Percentiles rank a stretch among this genome's conserved stretches.
phyloP scores from a whole-genome alignment of 2,797 vertebrate genomes.

The Trachops cirrhosus region DNA sequence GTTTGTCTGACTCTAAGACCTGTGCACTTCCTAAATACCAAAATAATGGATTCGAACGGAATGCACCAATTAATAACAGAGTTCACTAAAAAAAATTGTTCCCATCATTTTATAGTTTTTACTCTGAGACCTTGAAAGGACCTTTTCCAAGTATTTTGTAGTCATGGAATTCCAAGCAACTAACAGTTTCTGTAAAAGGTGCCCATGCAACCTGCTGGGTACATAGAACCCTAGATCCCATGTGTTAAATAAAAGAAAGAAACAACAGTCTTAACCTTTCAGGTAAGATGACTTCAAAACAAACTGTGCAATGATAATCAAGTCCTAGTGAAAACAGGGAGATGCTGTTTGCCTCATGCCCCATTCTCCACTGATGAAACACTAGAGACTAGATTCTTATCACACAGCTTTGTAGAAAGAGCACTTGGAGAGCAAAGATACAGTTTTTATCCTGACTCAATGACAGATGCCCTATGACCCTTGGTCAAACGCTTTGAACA shows the following conservation, averaged over 20 bases:
- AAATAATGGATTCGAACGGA: slow-evolving; percentile 23
- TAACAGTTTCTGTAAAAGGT: background rate
- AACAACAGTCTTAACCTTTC: background rate
- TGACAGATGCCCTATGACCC: background rate
- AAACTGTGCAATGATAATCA: background rate
- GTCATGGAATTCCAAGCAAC: background rate
- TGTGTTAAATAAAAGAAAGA: background rate
- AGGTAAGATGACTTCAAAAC: background rate
- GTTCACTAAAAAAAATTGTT: background rate
- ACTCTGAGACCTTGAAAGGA: background rate
- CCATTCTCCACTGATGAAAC: background rate
- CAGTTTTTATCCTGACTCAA: background rate
- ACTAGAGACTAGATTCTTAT: background rate
- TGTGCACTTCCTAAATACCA: background rate
- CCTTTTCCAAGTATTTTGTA: background rate
- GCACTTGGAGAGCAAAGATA: background rate
- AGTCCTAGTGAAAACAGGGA: background rate
- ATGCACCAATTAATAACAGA: background rate
- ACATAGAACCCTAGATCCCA: background rate
- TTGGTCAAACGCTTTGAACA: background rate
- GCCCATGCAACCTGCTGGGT: background rate
- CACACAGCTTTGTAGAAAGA: background rate
- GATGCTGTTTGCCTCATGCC: background rate
- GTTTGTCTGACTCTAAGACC: background rate
- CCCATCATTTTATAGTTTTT: background rate